Evolutionary conservation across 2,797 vertebrate genomes (phyloP).

Genomic region (Argya squamiceps): DNA sequence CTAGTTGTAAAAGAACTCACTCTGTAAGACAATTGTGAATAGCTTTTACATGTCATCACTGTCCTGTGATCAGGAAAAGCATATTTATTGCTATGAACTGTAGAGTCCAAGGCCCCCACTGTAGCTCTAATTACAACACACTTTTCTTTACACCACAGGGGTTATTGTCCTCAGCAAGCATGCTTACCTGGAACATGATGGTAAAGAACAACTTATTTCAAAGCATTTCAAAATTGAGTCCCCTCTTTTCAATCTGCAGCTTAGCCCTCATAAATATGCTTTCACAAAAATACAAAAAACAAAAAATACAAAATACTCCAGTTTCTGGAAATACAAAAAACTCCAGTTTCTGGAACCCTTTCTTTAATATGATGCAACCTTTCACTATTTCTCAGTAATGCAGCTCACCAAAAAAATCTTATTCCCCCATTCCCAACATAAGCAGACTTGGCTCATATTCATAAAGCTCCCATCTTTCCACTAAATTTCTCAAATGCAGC

Average conservation of each 20-base stretch:
- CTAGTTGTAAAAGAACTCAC: background rate
- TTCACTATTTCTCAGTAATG: background rate
- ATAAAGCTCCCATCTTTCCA: background rate
- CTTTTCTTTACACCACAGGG: background rate
- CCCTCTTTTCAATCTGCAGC: background rate
- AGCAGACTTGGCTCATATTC: background rate
- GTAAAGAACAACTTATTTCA: background rate
- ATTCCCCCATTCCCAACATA: background rate
- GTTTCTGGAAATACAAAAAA: background rate
- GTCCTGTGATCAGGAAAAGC: background rate
- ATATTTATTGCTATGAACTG: background rate
- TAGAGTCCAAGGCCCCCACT: background rate
- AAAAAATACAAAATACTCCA: background rate
- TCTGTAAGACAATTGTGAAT: background rate
- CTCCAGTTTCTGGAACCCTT: background rate
- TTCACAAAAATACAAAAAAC: background rate
- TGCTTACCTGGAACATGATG: background rate
- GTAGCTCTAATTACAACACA: background rate
- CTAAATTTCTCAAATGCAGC: background rate
- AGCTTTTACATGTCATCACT: background rate
- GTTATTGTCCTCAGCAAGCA: background rate
- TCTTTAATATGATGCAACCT: background rate
- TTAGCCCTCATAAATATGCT: background rate
- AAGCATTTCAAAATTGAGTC: background rate
- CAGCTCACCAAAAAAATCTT: background rate